Evolutionary conservation across 2,113 vertebrate species (phyloP).

Genomic region (Phylloscopus whistleri): DNA sequence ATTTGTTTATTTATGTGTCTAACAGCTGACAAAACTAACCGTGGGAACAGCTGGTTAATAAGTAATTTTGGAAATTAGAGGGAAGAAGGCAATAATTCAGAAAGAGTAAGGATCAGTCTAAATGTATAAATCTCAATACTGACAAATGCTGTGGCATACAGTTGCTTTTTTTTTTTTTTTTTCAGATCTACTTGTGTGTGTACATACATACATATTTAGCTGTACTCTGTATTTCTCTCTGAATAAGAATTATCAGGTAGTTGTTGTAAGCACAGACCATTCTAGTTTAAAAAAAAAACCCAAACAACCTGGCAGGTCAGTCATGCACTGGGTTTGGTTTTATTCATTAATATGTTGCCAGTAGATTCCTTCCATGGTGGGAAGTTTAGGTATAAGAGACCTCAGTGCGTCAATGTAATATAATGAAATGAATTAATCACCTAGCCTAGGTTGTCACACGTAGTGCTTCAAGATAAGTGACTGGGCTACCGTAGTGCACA

Average conservation of each 20-base stretch:
- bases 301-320: background rate
- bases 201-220: background rate
- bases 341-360: background rate
- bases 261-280: background rate
- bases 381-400: background rate
- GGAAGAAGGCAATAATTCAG: background rate
- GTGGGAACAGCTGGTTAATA: constrained; percentile 56
- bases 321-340: background rate
- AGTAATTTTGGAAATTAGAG: constrained; percentile 56
- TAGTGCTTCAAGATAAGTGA: background rate
- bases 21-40: constrained; percentile 44
- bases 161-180: background rate
- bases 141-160: background rate
- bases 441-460: background rate
- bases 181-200: background rate
- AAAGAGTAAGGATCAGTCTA: background rate
- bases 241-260: background rate
- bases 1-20: constrained; percentile 65
- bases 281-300: background rate
- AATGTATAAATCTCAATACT: background rate
- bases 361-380: background rate
- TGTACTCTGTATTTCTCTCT: background rate
- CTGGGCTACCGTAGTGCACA: background rate
- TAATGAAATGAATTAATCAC: background rate
- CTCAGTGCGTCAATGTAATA: fast-evolving